Percentiles rank a stretch among this genome's conserved stretches.
phyloP scores from a whole-genome alignment of 2,797 vertebrate species.

The Cichlasoma orientale region DNA sequence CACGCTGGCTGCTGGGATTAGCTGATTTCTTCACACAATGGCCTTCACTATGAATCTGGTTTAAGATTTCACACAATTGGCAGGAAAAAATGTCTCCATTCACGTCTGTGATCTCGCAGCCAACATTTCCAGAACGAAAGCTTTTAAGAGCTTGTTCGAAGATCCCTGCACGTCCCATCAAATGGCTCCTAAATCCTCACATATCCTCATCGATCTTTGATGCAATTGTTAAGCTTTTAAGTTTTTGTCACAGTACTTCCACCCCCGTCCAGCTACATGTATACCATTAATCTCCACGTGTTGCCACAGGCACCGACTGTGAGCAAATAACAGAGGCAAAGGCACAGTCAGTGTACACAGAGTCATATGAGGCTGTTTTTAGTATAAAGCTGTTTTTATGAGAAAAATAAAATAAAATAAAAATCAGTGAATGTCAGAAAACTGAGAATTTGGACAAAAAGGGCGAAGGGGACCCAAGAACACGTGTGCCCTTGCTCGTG shows the following conservation, averaged over 20 bases:
- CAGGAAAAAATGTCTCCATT: conserved; percentile 16
- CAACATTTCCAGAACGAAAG: background rate
- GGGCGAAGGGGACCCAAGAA: conserved; percentile 2
- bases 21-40: conserved; percentile 17
- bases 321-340: background rate
- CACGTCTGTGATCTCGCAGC: background rate
- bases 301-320: background rate
- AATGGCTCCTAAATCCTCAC: background rate
- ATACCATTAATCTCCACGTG: background rate
- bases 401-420: background rate
- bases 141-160: background rate
- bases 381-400: conserved; percentile 3
- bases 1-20: conserved; percentile 19
- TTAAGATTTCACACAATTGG: conserved; percentile 24
- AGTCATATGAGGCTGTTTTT: background rate
- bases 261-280: background rate
- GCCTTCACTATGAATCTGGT: conserved; percentile 8
- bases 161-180: background rate
- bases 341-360: background rate
- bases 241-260: background rate
- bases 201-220: background rate
- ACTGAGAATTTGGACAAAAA: conserved; percentile 4
- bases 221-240: background rate
- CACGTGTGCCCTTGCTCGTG: background rate
- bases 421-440: conserved; percentile 23